Evolutionary conservation across 2,797 vertebrate genomes (phyloP), one percentile per base, ranked within the genome.

Genomic region (Melanotaenia trifasciata): DNA sequence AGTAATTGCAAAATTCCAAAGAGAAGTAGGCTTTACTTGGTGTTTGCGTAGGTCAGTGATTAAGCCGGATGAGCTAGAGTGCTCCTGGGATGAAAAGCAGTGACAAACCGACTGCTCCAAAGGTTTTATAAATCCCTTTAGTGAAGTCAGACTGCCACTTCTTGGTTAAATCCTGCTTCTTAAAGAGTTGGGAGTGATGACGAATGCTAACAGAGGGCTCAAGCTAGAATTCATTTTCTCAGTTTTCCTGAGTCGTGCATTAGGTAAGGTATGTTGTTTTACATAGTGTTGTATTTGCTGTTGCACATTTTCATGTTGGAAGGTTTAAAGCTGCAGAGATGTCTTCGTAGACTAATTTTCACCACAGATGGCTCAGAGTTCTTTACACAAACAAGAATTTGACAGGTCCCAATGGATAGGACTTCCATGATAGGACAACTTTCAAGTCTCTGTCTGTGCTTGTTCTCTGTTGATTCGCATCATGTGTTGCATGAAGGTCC

Each of bases 21-120:
- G 43, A 72, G 68, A 83, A 80, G 76, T 33, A 66, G 83, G 77
- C 70, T 73, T 24, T 24, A 24, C 40, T 68, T 26, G 32, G 64
- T 65, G 70, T 83, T 86, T 78, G 74, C 83, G 77, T 50, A 80
- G 89, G 84, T 85, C 86, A 79, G 75, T 84, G 84, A 91, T 87
- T 85, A 85, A 90, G 79, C 69, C 62, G 71, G 51, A 87, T 84
- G 87, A 84, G 74, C 50, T 54, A 0, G 64, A 72, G 68, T 83
- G 72, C 84, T 87, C 63, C 69, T 32, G 62, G 80, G 84, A 86
- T 72, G 79, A 76, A 80, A 86, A 86, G 67, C 33, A 11, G 76
- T 54, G 67, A 82, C 78, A 87, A 90, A 90, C 73, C 76, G 59
- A 26, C 53, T 54, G 72, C 80, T 77, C 69, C 80, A 47, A 85